phyloP scores from a whole-genome alignment of 2,888 invertebrate species.

The Linnaemya vulpina region DNA sequence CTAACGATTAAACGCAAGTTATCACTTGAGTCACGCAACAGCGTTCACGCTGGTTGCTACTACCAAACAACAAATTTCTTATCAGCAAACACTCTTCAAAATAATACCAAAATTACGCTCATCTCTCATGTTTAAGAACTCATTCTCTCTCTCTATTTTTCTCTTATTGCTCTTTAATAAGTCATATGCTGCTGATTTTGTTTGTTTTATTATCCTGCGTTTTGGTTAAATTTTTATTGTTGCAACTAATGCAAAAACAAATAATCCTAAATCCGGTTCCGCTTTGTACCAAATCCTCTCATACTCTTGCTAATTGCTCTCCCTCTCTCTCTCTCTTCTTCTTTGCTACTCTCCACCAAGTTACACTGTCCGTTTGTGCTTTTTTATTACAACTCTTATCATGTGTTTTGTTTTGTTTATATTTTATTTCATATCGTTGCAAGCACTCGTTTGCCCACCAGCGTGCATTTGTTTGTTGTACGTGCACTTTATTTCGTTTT shows the following conservation, averaged over 20 bases:
- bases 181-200: constrained; percentile 47
- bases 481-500: constrained; percentile 38
- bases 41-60: not conserved
- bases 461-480: constrained; percentile 32
- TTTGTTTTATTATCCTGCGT: constrained; percentile 29
- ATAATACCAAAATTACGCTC: not conserved
- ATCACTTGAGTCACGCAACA: too few species aligned
- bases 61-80: not conserved
- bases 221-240: constrained; percentile 39
- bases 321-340: constrained; percentile 39
- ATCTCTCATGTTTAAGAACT: not conserved
- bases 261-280: constrained; percentile 72
- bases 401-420: constrained; percentile 63
- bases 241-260: constrained; percentile 20
- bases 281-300: constrained; percentile 63
- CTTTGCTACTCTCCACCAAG: constrained; percentile 13
- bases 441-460: constrained; percentile 10
- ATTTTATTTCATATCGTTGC: constrained; percentile 25
- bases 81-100: constrained; percentile 10
- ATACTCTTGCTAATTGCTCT: constrained; percentile 31
- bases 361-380: not conserved
- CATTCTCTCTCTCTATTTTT: not conserved
- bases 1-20: too few species aligned
- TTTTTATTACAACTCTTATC: constrained; percentile 41
- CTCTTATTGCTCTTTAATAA: constrained; percentile 30